Conservation (phyloP, 2,888 invertebrate genomes). For the Scotopteryx bipunctaria region DNA sequence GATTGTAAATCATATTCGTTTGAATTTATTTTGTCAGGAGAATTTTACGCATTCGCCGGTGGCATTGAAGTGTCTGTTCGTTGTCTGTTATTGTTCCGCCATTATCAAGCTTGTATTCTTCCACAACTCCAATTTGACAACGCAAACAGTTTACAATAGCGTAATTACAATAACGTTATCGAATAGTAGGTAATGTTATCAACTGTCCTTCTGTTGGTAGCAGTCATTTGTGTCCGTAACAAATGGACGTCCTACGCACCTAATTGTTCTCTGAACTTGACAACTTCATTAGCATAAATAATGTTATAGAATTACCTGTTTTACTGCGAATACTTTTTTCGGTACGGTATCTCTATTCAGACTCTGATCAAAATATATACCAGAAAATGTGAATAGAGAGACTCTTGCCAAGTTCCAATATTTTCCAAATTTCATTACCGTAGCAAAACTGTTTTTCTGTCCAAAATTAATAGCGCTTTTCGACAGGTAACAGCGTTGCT, state of each 20-base stretch:
- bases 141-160: conserved; percentile 18
- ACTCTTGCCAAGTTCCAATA: no score
- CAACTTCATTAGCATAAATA: conserved; percentile 32
- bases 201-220: conserved; percentile 25
- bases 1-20: neutral
- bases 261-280: conserved; percentile 37
- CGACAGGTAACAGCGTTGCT: no score
- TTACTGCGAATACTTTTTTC: conserved; percentile 3
- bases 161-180: conserved; percentile 29
- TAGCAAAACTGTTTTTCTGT: no score
- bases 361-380: no score
- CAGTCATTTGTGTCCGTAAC: conserved; percentile 28
- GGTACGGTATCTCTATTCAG: no score
- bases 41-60: no score
- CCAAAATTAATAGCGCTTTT: no score
- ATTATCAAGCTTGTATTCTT: conserved; percentile 5
- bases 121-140: conserved; percentile 24
- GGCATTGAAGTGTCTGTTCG: no score
- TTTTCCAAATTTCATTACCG: no score
- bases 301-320: neutral
- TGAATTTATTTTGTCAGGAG: neutral
- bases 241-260: conserved; percentile 35
- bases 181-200: conserved; percentile 30
- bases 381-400: no score
- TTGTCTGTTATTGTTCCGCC: neutral